Percentiles rank a stretch among this genome's conserved stretches.
Conservation (phyloP, 2,888 invertebrate species). For the Lithophane semibrunnea region DNA sequence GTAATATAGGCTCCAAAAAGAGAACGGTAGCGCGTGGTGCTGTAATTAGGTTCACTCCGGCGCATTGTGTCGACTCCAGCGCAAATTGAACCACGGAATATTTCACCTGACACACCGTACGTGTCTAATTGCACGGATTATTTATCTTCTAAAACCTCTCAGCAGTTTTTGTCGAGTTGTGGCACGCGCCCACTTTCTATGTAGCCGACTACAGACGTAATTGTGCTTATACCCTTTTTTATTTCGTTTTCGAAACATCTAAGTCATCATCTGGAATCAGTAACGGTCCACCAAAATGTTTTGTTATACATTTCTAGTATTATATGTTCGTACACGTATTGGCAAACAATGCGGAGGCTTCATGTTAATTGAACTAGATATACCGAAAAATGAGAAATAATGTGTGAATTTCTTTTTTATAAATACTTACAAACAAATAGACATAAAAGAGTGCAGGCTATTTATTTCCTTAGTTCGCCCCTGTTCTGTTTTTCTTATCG, state of each 20-base stretch:
- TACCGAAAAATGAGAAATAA: constrained; percentile 58
- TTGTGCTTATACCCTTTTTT: constrained; percentile 86
- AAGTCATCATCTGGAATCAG: constrained; percentile 82
- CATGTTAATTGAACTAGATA: constrained; percentile 62
- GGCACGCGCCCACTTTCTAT: constrained; percentile 89
- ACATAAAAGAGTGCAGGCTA: constrained; percentile 10
- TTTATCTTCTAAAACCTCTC: constrained; percentile 83
- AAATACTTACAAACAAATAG: constrained; percentile 26
- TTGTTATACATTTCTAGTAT: constrained; percentile 63
- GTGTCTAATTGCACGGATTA: constrained; percentile 89
- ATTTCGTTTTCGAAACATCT: constrained; percentile 80
- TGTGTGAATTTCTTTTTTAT: constrained; percentile 46
- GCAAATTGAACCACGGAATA: constrained; percentile 87
- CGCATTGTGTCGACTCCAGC: constrained; percentile 80
- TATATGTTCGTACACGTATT: constrained; percentile 60
- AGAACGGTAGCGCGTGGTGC: constrained; percentile 75
- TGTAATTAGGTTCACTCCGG: constrained; percentile 83
- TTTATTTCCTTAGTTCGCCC: constrained; percentile 21
- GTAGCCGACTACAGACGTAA: constrained; percentile 81
- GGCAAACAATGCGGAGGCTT: constrained; percentile 57
- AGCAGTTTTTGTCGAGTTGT: constrained; percentile 81
- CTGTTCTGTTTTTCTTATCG: constrained; percentile 20
- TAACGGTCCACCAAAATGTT: constrained; percentile 79
- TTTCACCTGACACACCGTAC: constrained; percentile 85
- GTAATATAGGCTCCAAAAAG: constrained; percentile 76